phyloP scores from a whole-genome alignment of 30 jellyfish, hydroid and myxozoan genomes.

The Phacellophora camtschatica region DNA sequence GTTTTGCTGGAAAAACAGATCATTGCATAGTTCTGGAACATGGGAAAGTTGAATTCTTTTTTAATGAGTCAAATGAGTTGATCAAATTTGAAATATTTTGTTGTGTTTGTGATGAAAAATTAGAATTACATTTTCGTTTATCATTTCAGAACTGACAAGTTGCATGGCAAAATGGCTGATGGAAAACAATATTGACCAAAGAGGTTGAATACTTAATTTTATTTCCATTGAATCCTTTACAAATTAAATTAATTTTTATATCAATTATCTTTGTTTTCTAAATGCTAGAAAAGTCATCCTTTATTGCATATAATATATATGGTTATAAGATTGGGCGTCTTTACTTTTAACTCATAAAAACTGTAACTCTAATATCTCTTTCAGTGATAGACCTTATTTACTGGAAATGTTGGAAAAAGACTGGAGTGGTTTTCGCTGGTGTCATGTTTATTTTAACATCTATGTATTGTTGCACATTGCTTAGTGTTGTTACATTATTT shows the following conservation, averaged over 20 bases:
- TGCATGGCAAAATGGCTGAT: conserved; percentile 86
- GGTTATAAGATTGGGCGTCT: too few relatives aligned
- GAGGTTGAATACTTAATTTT: conserved; percentile 33
- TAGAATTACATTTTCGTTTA: not conserved
- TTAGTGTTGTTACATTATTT: conserved; percentile 77
- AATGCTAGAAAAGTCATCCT: too few relatives aligned
- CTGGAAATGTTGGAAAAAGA: conserved; percentile 78
- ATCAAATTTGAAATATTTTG: too few relatives aligned
- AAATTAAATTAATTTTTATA: not conserved
- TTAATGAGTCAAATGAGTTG: too few relatives aligned
- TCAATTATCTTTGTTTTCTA: too few relatives aligned
- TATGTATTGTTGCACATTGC: conserved; percentile 68
- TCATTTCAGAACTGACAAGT: conserved; percentile 59
- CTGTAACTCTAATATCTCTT: too few relatives aligned
- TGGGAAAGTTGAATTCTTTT: too few relatives aligned
- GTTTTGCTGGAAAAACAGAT: too few relatives aligned
- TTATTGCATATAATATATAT: too few relatives aligned
- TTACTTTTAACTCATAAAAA: too few relatives aligned
- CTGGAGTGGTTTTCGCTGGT: conserved; percentile 83
- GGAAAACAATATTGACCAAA: conserved; percentile 58
- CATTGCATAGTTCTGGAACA: too few relatives aligned
- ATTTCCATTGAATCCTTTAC: not conserved
- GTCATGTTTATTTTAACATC: conserved; percentile 70
- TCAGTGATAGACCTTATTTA: conserved; percentile 79
- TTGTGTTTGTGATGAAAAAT: too few relatives aligned